A percentile compares a stretch with the other conserved stretches of the same genome.
These are phyloP conservation scores for Anadara kagoshimensis DNA, from an alignment of 1,140 invertebrate species.

Conservation along the genomic window DNA sequence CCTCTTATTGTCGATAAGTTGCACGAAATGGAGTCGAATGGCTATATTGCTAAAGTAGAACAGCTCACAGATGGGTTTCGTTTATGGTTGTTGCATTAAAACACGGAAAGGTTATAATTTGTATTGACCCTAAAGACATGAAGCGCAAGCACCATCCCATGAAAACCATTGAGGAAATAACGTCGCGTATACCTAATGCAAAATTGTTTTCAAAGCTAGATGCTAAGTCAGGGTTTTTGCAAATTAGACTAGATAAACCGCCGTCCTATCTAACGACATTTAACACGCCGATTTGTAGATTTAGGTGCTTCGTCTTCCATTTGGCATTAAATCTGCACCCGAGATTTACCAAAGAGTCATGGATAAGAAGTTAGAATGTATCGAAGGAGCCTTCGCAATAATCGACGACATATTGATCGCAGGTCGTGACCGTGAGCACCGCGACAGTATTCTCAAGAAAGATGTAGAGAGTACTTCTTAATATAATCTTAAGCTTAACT, in stretches of 20 bases:
- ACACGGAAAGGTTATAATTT: slow-evolving; percentile 55
- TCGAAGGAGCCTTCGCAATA: slow-evolving; percentile 44
- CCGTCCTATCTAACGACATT: slow-evolving; percentile 27
- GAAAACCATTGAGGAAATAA: slow-evolving; percentile 33
- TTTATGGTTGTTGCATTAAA: slow-evolving; percentile 33
- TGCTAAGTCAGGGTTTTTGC: slow-evolving; percentile 36
- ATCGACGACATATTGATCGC: slow-evolving; percentile 62
- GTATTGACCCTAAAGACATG: slow-evolving; percentile 29
- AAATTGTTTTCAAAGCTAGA: slow-evolving; percentile 54
- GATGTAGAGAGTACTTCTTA: slow-evolving; percentile 66
- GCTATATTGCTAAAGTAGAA: slow-evolving; percentile 39
- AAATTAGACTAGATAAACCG: slow-evolving; percentile 30
- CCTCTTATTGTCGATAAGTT: slow-evolving; percentile 25
- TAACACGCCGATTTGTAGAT: slow-evolving; percentile 37
- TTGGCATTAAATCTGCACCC: slow-evolving; percentile 52
- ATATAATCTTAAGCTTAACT: slow-evolving; percentile 47
- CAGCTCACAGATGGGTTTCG: slow-evolving; percentile 47
- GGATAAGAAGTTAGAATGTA: slow-evolving; percentile 55
- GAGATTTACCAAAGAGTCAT: slow-evolving; percentile 68
- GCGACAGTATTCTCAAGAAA: slow-evolving; percentile 43
- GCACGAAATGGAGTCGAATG: slow-evolving; percentile 33
- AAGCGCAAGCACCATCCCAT: slow-evolving; percentile 29
- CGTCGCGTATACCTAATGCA: slow-evolving; percentile 29
- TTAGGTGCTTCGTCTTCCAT: slow-evolving; percentile 52
- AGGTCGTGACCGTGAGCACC: slow-evolving; percentile 29